phyloP scores from a whole-genome alignment of 1,140 invertebrate species.

The Bombus superbus region DNA sequence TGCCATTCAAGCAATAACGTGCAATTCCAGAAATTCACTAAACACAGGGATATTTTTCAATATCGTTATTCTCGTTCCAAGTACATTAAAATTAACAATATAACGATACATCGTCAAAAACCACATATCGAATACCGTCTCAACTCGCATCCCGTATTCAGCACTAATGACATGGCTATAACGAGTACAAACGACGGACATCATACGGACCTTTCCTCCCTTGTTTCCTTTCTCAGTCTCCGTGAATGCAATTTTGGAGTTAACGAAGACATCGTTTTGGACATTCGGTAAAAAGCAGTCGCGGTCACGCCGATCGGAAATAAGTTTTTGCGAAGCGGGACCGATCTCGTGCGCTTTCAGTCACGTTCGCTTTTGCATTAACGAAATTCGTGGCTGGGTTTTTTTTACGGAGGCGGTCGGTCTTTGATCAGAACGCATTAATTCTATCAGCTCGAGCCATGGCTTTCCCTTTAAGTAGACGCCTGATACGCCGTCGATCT shows the following conservation, averaged over 20 bases:
- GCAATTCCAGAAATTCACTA: too few relatives aligned
- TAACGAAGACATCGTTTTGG: conserved; percentile 46
- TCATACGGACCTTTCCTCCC: not conserved
- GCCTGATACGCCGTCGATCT: conserved; percentile 25
- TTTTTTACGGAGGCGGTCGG: conserved; percentile 18
- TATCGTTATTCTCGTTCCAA: too few relatives aligned
- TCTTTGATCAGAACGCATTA: conserved; percentile 28
- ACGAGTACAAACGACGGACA: not conserved
- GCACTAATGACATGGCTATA: not conserved
- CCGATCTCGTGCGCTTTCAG: conserved; percentile 37
- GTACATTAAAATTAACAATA: too few relatives aligned
- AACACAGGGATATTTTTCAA: too few relatives aligned
- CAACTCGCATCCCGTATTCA: not conserved
- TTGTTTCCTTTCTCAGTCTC: not conserved
- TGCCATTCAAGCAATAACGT: too few relatives aligned
- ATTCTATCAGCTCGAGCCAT: conserved; percentile 18
- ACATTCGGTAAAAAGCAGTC: conserved; percentile 28
- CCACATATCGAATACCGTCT: not conserved
- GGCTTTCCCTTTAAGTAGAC: conserved; percentile 35
- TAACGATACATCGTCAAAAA: too few relatives aligned
- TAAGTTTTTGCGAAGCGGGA: not conserved
- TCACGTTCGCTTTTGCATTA: conserved; percentile 43
- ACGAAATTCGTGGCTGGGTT: conserved; percentile 25
- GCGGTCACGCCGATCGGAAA: conserved; percentile 29
- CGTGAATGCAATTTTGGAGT: not conserved